Base-by-base conservation (phyloP, 2,113 vertebrate species). In the Tapirus terrestris region DNA sequence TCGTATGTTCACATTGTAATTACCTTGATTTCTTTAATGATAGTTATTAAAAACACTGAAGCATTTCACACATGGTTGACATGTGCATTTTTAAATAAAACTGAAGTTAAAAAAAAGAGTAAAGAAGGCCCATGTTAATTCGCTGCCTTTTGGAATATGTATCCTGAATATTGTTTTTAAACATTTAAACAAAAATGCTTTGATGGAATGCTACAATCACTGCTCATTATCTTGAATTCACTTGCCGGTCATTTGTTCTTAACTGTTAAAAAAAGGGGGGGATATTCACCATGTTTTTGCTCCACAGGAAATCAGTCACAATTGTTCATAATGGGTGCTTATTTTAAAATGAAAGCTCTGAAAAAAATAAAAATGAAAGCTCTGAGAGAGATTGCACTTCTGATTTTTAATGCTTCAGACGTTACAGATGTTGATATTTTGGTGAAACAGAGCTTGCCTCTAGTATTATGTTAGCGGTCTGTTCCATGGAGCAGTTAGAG, bases 271-370 rank as follows among this genome's bases (percentile, higher is more conserved):
- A 86, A 48, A 58, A 68, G 82, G n/a, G 6, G 48, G 48, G 48
- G 91, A 48, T 39, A 53, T 95, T 97, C 72, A 39, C 53, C n/a
- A 43, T 77, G 39, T 67, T 94, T 89, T 89, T 94, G 25, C 77
- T 95, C 84, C 63, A 85, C 88, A 96, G 76, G 84, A 98, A 98
- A 97, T 97, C 95, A 97, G 94, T 95, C 39, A 72, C 75, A 84
- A 93, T 97, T 97, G 95, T 97, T 97, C 93, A 48, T 91, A 96
- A 94, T 63, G 80, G 76, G 89, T 58, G 53, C 63, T 68, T 93
- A 36, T 81, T 96, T 96, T 20, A 95, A 98, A 91, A 36, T 45
- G 51, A 94, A 81, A 94, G 76, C 29, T n/a, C 83, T 61, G 45
- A 56, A 67, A 76, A 70, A 81, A 94, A 39, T 56, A 79, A 88